Evolutionary conservation across 2,113 vertebrate genomes (phyloP).

Genomic region (Corvus cornix): DNA sequence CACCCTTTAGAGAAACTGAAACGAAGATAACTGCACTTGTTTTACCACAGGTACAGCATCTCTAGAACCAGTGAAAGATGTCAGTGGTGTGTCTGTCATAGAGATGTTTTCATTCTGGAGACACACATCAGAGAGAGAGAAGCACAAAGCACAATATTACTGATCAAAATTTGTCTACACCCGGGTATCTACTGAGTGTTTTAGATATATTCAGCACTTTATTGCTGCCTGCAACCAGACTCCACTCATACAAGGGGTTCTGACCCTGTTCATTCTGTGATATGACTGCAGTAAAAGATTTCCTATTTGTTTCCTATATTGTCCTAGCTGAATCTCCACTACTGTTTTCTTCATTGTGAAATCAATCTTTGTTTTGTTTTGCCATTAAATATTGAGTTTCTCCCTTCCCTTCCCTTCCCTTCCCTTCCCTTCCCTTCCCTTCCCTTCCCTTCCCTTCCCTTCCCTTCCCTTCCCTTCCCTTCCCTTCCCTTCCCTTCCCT

Average conservation of each 20-base stretch:
- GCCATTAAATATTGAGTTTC: not conserved
- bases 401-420: not conserved
- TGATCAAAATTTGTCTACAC: not conserved
- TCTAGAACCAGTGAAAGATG: not conserved
- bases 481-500: not conserved
- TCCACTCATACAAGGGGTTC: not conserved
- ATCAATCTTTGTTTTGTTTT: not conserved
- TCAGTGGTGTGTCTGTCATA: not conserved
- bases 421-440: not conserved
- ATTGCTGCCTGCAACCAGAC: not conserved
- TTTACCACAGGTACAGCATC: not conserved
- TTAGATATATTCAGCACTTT: not conserved
- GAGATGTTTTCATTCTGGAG: not conserved
- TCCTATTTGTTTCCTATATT: not conserved
- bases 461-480: not conserved
- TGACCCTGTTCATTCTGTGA: not conserved
- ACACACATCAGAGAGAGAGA: not conserved
- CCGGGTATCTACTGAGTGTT: fast-evolving
- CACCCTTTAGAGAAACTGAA: not conserved
- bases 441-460: not conserved
- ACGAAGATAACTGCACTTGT: not conserved
- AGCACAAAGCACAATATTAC: not conserved
- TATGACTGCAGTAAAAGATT: not conserved
- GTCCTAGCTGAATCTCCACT: not conserved
- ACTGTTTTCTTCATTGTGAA: not conserved